phyloP scores from a whole-genome alignment of 2,888 invertebrate species.

The Chrysopilus asiliformis region DNA sequence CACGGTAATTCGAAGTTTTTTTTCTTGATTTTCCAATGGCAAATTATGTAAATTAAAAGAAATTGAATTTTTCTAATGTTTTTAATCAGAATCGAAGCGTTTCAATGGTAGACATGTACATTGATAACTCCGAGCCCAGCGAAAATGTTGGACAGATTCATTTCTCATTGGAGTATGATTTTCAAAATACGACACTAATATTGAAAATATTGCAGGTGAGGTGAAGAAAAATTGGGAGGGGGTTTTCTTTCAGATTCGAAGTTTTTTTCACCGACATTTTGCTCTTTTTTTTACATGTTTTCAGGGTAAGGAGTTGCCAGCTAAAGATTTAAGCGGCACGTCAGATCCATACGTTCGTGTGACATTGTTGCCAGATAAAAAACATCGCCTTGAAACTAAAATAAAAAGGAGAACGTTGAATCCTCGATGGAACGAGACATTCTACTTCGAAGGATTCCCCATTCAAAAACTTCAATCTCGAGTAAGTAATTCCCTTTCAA shows the following conservation, averaged over 20 bases:
- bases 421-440: slow-evolving; percentile 88
- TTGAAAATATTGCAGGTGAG: slow-evolving; percentile 78
- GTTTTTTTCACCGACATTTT: no score
- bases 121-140: slow-evolving; percentile 82
- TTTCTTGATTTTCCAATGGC: background rate
- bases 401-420: slow-evolving; percentile 82
- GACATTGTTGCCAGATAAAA: slow-evolving; percentile 80
- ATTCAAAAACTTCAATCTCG: slow-evolving; percentile 86
- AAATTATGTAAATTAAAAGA: background rate
- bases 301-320: slow-evolving; percentile 85
- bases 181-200: slow-evolving; percentile 83
- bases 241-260: no score
- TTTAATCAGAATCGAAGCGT: slow-evolving; percentile 80
- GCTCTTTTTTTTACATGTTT: background rate
- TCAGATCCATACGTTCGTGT: slow-evolving; percentile 87
- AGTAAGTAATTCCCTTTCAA: no score
- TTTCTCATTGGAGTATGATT: slow-evolving; percentile 86
- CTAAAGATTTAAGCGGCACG: slow-evolving; percentile 83
- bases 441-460: slow-evolving; percentile 89
- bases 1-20: slow-evolving; percentile 16
- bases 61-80: background rate
- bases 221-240: no score
- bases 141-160: slow-evolving; percentile 92
- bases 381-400: slow-evolving; percentile 83
- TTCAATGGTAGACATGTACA: slow-evolving; percentile 88